These are phyloP conservation scores for Hippocampus kuda DNA, from an alignment of 2,797 vertebrate genomes.

Conservation along the genomic window DNA sequence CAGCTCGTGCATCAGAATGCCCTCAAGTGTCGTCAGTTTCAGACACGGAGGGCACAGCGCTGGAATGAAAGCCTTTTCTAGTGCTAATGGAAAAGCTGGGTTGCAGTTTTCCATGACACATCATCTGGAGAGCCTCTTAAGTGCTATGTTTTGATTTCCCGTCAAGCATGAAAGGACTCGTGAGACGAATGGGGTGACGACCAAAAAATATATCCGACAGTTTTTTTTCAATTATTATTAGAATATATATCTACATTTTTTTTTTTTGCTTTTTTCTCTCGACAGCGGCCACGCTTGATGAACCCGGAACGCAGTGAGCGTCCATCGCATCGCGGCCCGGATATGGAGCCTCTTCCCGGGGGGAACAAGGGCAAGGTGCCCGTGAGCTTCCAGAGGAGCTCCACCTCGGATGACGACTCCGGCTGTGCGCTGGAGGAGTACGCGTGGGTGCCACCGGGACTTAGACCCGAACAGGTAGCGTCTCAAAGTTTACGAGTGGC, in stretches of 20 bases:
- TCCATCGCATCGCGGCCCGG: conserved; percentile 56
- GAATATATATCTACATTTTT: too few species aligned
- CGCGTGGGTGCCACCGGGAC: conserved; percentile 88
- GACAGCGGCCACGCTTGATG: conserved; percentile 65
- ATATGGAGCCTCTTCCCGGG: conserved; percentile 77
- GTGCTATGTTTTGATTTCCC: conserved; percentile 7
- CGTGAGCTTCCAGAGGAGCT: conserved; percentile 86
- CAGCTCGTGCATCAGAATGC: neutral
- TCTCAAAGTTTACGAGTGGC: neutral
- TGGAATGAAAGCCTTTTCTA: neutral
- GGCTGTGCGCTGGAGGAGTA: conserved; percentile 96
- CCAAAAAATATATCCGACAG: conserved; percentile 2
- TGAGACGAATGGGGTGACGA: too few species aligned
- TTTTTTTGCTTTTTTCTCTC: conserved; percentile 11
- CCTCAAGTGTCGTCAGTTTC: neutral
- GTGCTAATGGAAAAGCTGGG: conserved; percentile 13
- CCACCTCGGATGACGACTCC: conserved; percentile 91
- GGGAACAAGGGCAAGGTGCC: conserved; percentile 68
- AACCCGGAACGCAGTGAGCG: conserved; percentile 65
- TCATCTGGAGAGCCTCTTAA: conserved; percentile 21
- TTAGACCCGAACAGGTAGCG: conserved; percentile 85
- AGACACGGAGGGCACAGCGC: neutral
- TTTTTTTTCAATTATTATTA: neutral
- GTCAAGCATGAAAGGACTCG: neutral
- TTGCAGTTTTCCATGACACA: conserved; percentile 28